Evolutionary conservation across 2,888 invertebrate species (phyloP), one percentile per base, ranked within the genome.

Genomic region (Cheilosia vernalis): DNA sequence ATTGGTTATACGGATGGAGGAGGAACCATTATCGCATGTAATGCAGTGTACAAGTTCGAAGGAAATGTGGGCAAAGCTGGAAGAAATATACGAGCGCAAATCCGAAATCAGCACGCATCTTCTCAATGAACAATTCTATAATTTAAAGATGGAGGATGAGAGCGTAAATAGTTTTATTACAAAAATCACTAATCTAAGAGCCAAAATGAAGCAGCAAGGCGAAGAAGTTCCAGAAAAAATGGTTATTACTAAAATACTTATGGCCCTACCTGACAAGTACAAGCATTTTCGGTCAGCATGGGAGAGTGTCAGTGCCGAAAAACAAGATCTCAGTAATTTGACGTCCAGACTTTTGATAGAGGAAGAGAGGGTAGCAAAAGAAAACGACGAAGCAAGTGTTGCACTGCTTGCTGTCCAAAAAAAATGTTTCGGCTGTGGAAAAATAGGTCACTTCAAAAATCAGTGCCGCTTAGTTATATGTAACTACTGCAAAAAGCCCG

Each of bases 101-200:
- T 49, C 64, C 30, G 49, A 64, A 33, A 64, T 49, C 4, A 64
- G 37, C 21, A 64, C 49, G 17, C 64, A 64, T 21, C 64, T 64
- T 6, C 51, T 64, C 1, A 30, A 64, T n/a, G 47, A 64, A 64
- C 33, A 66, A 24, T 66, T 66, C 13, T 66, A 66, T 17, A 66
- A 53, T 33, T 49, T 66, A 15, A 66, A 53, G 37, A 58, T 53
- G 66, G 66, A 66, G 10, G 53, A 66, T 17, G 66, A 66, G 13
- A 66, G 61, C 27, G 30, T 61, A 9, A 44, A 61, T 24, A 13
- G 27, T 19, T 42, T 60, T 24, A 44, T 60, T 7, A 42, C 60
- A 24, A 60, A 60, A 44, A 19, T 51, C 24, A 51, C n/a, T 10
- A 51, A 24, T 9, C 15, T 51, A 51, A 19, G 9, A 15, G 51